Evolutionary conservation across 2,113 vertebrate genomes (phyloP).

Genomic region (Sarotherodon lohbergeri): DNA sequence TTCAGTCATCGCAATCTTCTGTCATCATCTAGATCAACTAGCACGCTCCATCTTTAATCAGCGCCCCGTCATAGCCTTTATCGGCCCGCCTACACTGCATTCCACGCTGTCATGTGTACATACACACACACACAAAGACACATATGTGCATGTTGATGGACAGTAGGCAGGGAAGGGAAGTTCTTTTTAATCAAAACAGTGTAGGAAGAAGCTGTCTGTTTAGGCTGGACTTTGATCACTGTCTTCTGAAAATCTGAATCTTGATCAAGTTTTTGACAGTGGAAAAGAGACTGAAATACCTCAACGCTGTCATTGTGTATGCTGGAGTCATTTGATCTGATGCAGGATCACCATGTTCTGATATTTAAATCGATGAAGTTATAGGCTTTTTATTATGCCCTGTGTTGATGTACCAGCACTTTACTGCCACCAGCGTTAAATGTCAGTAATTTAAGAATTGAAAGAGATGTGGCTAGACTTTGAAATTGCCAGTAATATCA

Average conservation of each 20-base stretch:
- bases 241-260: not conserved
- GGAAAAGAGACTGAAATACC: not conserved
- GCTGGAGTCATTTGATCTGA: not conserved
- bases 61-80: slow-evolving; percentile 53
- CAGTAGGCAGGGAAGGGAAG: slow-evolving; percentile 4
- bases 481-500: not conserved
- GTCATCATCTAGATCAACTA: slow-evolving; percentile 57
- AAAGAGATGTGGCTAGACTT: not conserved
- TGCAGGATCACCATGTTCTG: not conserved
- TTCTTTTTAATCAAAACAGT: slow-evolving; percentile 10
- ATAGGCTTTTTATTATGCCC: not conserved
- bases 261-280: not conserved
- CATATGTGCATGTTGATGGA: not conserved
- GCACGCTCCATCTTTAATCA: slow-evolving; percentile 63
- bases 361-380: not conserved
- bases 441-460: not conserved
- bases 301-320: not conserved
- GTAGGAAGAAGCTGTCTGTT: not conserved
- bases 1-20: slow-evolving; percentile 60
- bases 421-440: not conserved
- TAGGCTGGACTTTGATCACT: slow-evolving; percentile 20
- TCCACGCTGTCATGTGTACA: slow-evolving; percentile 16
- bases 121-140: not conserved
- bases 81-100: slow-evolving; percentile 49
- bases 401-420: not conserved